These are phyloP conservation scores for Caenorhabditis imperialis DNA, from an alignment of 2,888 invertebrate genomes.

Conservation along the genomic window DNA sequence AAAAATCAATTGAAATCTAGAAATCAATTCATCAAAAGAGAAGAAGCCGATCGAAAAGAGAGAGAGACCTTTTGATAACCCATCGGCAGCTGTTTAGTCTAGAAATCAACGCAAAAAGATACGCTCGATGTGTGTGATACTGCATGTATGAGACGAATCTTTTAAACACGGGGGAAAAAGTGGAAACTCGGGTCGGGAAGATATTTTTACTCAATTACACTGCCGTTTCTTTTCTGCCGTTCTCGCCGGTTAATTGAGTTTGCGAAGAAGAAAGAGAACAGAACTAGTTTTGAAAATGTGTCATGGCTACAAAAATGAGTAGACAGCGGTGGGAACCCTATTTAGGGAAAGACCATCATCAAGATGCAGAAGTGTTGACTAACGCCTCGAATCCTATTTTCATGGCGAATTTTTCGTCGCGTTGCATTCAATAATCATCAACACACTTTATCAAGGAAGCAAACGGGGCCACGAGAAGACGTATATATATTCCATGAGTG, in stretches of 20 bases:
- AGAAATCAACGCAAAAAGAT: not conserved
- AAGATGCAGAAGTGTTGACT: too few relatives aligned
- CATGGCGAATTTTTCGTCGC: too few relatives aligned
- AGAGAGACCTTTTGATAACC: conserved; percentile 6
- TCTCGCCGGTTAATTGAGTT: conserved; percentile 13
- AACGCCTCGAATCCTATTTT: too few relatives aligned
- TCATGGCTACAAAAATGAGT: conserved; percentile 39
- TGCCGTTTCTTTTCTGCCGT: not conserved
- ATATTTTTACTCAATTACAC: conserved; percentile 9
- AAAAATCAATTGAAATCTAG: not conserved
- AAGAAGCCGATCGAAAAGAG: not conserved
- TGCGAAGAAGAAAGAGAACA: not conserved
- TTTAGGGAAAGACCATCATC: conserved; percentile 10
- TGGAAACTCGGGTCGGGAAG: not conserved
- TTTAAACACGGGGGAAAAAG: conserved; percentile 5
- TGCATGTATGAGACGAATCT: not conserved
- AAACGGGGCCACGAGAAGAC: too few relatives aligned
- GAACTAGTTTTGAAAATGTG: conserved; percentile 40
- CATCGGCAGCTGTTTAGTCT: conserved; percentile 8
- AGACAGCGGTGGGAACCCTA: not conserved
- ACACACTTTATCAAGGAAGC: too few relatives aligned
- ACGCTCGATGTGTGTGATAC: too few relatives aligned
- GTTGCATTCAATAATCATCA: too few relatives aligned
- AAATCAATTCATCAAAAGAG: not conserved
- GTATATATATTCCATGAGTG: not conserved